Evolutionary conservation across 2,888 invertebrate species (phyloP), one percentile per base, ranked within the genome.

Genomic region (Halictus ligatus): DNA sequence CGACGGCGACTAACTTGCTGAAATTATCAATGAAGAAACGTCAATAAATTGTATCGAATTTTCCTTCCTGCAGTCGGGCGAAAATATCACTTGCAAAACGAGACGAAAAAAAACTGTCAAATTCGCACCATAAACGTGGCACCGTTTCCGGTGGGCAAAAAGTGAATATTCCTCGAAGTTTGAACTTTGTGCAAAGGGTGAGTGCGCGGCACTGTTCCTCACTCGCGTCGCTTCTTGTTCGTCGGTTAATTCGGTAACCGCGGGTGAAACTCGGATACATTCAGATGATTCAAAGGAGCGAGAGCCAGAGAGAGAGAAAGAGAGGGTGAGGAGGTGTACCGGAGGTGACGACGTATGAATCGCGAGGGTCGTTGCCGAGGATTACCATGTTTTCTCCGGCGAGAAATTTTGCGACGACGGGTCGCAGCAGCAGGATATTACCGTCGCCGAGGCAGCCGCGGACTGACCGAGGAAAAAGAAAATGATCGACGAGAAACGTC

Each of bases 401-500:
- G 18, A 67, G 35, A 18, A 35, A 8, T 7, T n/a, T 21, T 35
- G 35, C 35, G 58, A 7, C 21, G 58, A 10, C 58, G 58, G 58
- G n/a, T 1, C 25, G 60, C 25, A 1, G 60, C 13, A 64, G 60
- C 13, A 58, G 60, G 25, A 25, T 64, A 64, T 64, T 64, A 64
- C 60, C 25, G 60, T 64, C 60, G 60, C 4, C 25, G 60, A 64
- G 25, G 29, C 60, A 25, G 60, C 40, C 40, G 69, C 69, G 40
- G 10, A 12, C 35, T 40, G 69, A 40, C 35, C 35, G 12, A 21
- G n/a, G 69, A 64, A 77, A 54, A 43, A 74, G 35, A n/a, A 64
- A 78, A 60, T 29, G 77, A 78, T 81, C 81, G 71, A 46, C 46
- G 40, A 54, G n/a, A 48, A 64, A 78, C 60, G 25, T 75, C 50